Conservation (phyloP, 2,113 vertebrate genomes). For the Lathamus discolor region DNA sequence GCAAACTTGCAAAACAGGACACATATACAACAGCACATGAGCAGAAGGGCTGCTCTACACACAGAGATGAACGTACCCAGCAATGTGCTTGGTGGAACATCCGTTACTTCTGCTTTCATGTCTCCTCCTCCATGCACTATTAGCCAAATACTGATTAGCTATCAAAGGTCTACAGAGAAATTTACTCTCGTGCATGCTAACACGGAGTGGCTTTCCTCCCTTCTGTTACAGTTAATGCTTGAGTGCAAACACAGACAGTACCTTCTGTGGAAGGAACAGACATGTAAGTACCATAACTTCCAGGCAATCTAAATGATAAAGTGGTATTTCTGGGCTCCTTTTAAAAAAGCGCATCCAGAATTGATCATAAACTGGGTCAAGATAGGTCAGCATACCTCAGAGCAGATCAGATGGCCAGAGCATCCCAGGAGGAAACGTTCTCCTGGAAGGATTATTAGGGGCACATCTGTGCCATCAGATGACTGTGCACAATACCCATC, state of each 20-base stretch:
- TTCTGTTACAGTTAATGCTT: not conserved
- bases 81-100: not conserved
- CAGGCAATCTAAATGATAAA: conserved; percentile 38
- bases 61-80: not conserved
- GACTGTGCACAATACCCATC: conserved; percentile 52
- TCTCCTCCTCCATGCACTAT: not conserved
- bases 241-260: not conserved
- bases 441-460: conserved; percentile 63
- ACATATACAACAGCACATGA: not conserved
- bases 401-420: conserved; percentile 62
- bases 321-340: conserved; percentile 16
- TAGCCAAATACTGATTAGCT: not conserved
- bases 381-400: conserved; percentile 58
- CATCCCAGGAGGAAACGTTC: conserved; percentile 55
- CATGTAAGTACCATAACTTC: not conserved
- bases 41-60: not conserved
- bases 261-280: not conserved
- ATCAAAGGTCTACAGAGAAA: not conserved
- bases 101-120: not conserved
- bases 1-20: not conserved
- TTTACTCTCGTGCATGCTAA: not conserved
- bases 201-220: not conserved
- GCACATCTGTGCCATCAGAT: conserved; percentile 66
- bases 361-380: conserved; percentile 65
- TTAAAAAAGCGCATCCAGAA: conserved; percentile 28